A percentile compares a stretch with the other conserved stretches of the same genome.
Evolutionary conservation across 2,113 vertebrate species (phyloP).

Genomic region (Callocephalon fimbriatum): DNA sequence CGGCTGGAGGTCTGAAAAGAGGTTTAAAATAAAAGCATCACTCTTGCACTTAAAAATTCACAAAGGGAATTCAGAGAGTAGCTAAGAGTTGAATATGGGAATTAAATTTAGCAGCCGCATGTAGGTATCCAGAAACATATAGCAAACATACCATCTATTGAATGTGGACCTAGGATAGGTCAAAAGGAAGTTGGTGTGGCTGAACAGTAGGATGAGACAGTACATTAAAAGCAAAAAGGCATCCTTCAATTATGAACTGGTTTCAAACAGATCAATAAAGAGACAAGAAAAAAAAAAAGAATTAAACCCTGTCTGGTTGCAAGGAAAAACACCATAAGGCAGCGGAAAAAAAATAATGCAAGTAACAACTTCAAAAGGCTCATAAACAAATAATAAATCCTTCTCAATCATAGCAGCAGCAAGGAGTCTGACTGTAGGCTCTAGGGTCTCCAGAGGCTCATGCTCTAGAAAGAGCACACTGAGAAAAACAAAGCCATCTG

Average conservation of each 20-base stretch:
- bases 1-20: background rate
- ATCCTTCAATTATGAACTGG: background rate
- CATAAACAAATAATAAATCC: background rate
- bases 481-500: slow-evolving; percentile 5
- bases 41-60: background rate
- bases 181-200: background rate
- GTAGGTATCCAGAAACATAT: background rate
- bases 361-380: slow-evolving; percentile 32
- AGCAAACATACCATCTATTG: background rate
- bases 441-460: background rate
- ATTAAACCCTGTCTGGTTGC: background rate
- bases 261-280: background rate
- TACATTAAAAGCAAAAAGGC: background rate
- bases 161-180: background rate
- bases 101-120: background rate
- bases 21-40: background rate
- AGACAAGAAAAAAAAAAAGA: background rate
- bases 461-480: background rate
- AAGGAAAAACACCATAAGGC: background rate
- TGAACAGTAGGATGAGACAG: background rate
- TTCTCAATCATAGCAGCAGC: slow-evolving; percentile 1
- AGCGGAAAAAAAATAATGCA: background rate
- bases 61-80: background rate
- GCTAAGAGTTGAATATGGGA: background rate
- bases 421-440: background rate